Evolutionary conservation across 2,797 vertebrate species (phyloP).

Genomic region (Epinephelus malabaricus): DNA sequence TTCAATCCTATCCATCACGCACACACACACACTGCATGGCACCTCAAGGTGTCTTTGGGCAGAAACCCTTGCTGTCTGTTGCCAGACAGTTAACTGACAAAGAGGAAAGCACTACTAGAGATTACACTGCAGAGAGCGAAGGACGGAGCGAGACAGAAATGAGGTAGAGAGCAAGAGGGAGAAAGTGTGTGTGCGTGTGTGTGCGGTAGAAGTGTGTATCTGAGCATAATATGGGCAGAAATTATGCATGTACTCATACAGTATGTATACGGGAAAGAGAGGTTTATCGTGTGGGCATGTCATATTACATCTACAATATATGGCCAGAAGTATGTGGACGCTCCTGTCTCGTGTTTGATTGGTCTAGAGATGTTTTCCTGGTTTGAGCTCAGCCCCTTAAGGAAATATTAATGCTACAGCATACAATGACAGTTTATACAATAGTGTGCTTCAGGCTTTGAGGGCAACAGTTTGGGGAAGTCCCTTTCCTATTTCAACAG

Average conservation of each 20-base stretch:
- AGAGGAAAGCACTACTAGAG: constrained; percentile 73
- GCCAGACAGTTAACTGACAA: constrained; percentile 71
- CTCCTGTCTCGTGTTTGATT: neutral
- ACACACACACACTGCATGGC: constrained; percentile 64
- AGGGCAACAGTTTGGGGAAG: neutral
- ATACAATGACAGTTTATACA: neutral
- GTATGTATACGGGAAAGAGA: constrained; percentile 18
- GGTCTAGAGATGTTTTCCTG: neutral
- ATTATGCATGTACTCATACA: constrained; percentile 41
- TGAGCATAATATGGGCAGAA: constrained; percentile 16
- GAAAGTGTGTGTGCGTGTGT: neutral
- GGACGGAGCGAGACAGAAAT: constrained; percentile 28
- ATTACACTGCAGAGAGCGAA: constrained; percentile 71
- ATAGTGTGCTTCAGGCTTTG: neutral
- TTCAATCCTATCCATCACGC: constrained; percentile 79
- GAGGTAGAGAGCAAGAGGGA: constrained; percentile 11
- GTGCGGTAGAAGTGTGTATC: constrained; percentile 9
- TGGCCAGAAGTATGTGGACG: neutral
- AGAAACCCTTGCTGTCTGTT: constrained; percentile 71
- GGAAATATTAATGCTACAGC: constrained; percentile 1
- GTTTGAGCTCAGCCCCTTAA: neutral
- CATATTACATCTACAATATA: constrained; percentile 1
- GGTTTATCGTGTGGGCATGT: constrained; percentile 8
- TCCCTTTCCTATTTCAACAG: neutral
- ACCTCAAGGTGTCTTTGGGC: constrained; percentile 87